A percentile compares a stretch with the other conserved stretches of the same genome.
phyloP scores from a whole-genome alignment of 1,140 invertebrate genomes.

The Drosophila subpulchrella region DNA sequence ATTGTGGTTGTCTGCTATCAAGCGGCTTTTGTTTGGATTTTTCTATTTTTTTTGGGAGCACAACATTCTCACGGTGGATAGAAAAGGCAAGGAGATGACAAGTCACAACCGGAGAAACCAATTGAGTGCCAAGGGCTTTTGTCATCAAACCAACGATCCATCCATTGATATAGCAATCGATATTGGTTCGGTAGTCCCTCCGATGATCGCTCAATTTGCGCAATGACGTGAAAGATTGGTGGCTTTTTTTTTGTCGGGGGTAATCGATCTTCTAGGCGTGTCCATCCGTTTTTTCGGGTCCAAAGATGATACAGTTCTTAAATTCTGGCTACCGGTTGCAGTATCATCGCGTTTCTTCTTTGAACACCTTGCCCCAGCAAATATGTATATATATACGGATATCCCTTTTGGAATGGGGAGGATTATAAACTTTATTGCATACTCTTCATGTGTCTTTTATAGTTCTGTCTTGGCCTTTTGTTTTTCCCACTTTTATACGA shows the following conservation, averaged over 20 bases:
- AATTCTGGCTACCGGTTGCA: constrained; percentile 58
- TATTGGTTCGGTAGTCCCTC: constrained; percentile 32
- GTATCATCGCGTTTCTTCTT: constrained; percentile 14
- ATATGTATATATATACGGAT: background rate
- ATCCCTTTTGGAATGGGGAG: constrained; percentile 21
- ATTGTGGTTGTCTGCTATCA: constrained; percentile 41
- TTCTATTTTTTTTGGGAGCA: constrained; percentile 54
- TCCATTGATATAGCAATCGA: constrained; percentile 33
- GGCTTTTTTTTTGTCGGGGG: constrained; percentile 28
- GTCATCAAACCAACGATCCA: constrained; percentile 42
- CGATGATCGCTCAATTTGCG: constrained; percentile 83
- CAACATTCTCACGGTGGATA: constrained; percentile 72
- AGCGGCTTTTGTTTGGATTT: constrained; percentile 47
- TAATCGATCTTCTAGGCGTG: constrained; percentile 75
- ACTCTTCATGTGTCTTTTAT: constrained; percentile 72
- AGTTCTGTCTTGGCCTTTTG: constrained; percentile 44
- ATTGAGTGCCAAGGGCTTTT: constrained; percentile 64
- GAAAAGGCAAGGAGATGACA: constrained; percentile 57
- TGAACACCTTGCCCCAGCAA: constrained; percentile 18
- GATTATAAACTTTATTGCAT: constrained; percentile 82
- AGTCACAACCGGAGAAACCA: constrained; percentile 64
- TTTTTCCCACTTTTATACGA: constrained; percentile 70
- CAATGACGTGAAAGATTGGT: constrained; percentile 76
- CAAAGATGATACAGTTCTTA: constrained; percentile 68
- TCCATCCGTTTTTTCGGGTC: constrained; percentile 5